Base-by-base conservation (phyloP, 2,888 invertebrate species). In the Drosophila buzzatii region DNA sequence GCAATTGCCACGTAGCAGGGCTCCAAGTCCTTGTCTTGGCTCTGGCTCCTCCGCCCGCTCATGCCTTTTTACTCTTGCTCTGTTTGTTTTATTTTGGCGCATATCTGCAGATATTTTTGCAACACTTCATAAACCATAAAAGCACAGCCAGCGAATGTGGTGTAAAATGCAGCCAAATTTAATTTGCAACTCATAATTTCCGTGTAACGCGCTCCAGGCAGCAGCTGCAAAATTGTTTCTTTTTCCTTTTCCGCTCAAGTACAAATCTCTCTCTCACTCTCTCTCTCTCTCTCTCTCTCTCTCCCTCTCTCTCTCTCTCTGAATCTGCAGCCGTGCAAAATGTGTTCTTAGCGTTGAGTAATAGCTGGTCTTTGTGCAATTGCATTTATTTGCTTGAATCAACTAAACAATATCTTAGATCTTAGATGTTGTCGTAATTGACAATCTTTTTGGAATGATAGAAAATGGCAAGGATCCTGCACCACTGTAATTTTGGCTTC, bases 111-210 rank as follows among this genome's bases (percentile, higher is more conserved):
- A 85, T 87, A 85, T 85, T 85, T 84, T 75, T 58, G 69, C 79
- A 85, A 84, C 86, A 87, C 86, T 87, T 85, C 84, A 88, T 87
- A 88, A 88, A 81, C 88, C 86, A 86, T 82, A 82, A 88, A 81
- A 82, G 73, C 76, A 69, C 63, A 61, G 56, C 64, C 76, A 66
- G 51, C 63, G 70, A 73, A 79, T 81, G 72, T 81, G 76, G 79
- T 79, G 79, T 57, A 74, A 81, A 81, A 67, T 81, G 79, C 73
- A 81, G 82, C 64, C 70, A 82, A 88, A 87, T 87, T 88, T 81
- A 87, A 87, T 88, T 88, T 85, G 74, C 75, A 78, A 73, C 77
- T 70, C 84, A 82, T 86, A 85, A 84, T 79, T 85, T 79, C 68
- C 66, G 73, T 67, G 73, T 75, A 83, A 56, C 78, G 68, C 58